phyloP scores from a whole-genome alignment of 1,140 invertebrate species.

The Meloidogyne floridensis region DNA sequence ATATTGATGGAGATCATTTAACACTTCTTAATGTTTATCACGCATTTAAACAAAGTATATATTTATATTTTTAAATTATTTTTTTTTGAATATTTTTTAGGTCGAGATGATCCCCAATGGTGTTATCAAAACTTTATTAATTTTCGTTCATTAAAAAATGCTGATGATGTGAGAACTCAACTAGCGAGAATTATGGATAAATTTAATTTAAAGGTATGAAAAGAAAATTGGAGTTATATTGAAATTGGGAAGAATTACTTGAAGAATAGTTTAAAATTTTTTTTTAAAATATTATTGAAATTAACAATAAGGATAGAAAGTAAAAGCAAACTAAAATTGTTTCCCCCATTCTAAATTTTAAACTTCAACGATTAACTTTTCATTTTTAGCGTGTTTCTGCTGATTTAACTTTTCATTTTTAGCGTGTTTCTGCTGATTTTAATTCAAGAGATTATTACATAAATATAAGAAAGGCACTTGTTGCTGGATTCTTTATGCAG shows the following conservation, averaged over 20 bases:
- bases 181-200: conserved; percentile 84
- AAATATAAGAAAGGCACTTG: conserved; percentile 95
- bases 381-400: no score
- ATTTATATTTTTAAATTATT: not conserved
- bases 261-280: no score
- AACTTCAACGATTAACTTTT: no score
- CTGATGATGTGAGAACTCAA: conserved; percentile 82
- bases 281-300: no score
- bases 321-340: no score
- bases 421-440: conserved; percentile 85
- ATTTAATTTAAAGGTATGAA: conserved; percentile 78
- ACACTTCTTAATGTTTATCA: conserved; percentile 92
- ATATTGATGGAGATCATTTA: conserved; percentile 98
- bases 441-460: conserved; percentile 97
- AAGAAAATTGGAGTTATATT: conserved; percentile 65
- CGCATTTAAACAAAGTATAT: conserved; percentile 94
- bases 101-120: conserved; percentile 89
- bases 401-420: not conserved
- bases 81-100: conserved; percentile 50
- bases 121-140: conserved; percentile 99
- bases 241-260: no score
- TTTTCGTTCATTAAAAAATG: conserved; percentile 92
- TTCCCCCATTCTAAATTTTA: no score
- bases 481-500: conserved; percentile 99
- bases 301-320: no score